Percentiles rank a stretch among this genome's conserved stretches.
These are phyloP conservation scores for Ephestia elutella DNA, from an alignment of 1,140 invertebrate genomes.

Conservation along the genomic window DNA sequence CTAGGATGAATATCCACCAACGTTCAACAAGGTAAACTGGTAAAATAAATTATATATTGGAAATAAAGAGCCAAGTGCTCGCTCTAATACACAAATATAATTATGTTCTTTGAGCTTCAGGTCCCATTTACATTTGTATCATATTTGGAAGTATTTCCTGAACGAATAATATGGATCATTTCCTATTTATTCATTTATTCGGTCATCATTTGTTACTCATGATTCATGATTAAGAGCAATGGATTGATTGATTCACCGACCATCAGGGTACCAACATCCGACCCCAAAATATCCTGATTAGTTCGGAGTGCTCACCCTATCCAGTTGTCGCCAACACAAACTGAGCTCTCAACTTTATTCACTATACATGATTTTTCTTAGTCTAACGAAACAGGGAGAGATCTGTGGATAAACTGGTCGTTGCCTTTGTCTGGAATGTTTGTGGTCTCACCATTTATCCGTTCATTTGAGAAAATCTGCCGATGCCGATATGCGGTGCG, in stretches of 20 bases:
- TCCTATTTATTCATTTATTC: background rate
- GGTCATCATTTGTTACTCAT: background rate
- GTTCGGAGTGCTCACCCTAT: background rate
- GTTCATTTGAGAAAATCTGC: slow-evolving; percentile 7
- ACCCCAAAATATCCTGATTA: slow-evolving; percentile 12
- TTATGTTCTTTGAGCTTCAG: no score
- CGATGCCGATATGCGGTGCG: no score
- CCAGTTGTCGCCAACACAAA: background rate
- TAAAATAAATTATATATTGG: no score
- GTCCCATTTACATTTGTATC: no score
- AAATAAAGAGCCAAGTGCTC: no score
- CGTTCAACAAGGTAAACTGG: no score
- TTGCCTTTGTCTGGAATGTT: background rate
- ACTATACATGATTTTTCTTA: background rate
- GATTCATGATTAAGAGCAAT: background rate
- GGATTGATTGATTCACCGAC: slow-evolving; percentile 8
- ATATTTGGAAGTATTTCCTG: background rate
- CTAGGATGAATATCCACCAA: no score
- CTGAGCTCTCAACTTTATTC: background rate
- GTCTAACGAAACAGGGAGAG: background rate
- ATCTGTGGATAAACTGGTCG: background rate
- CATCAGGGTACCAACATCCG: slow-evolving; percentile 2
- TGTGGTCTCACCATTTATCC: slow-evolving; percentile 7
- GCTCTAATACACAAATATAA: no score
- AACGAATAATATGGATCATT: background rate